Base-by-base conservation (phyloP, 2,797 vertebrate genomes). In the Propithecus perrieri region DNA sequence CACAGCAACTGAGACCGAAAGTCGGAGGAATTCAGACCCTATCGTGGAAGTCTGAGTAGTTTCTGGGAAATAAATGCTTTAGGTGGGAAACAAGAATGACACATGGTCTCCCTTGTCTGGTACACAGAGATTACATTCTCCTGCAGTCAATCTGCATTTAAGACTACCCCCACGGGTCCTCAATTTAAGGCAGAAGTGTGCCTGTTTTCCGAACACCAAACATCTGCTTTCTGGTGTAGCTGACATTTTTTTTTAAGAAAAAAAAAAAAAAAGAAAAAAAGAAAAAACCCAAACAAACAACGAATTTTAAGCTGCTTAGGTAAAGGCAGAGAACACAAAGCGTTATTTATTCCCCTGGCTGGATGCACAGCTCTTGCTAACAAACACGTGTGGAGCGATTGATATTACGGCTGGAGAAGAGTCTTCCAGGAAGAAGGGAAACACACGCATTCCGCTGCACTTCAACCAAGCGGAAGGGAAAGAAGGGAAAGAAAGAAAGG, bases 301-400 rank as follows among this genome's bases (percentile, higher is more conserved):
- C 41, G 87, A 50, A 85, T 96, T 95, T 95, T 88, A 81, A 94
- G 83, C 61, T 57, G 92, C 85, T 93, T 46, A 87, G 91, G 95
- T 92, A 90, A 83, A 96, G 90, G 93, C 80, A 83, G 81, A 2
- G 72, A 85, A 89, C 11, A 69, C 30, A 13, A 79, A 78, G 69
- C 33, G 22, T 87, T 85, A 93, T 67, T 95, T 92, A 87, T 81
- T 80, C 89, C 38, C 59, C 46, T 63, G 74, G 91, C 89, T 87
- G 43, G 83, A 43, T 35, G 65, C n/a, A 9, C 14, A 0, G 38
- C 1, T 5, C 94, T 33, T 7, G 22, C 67, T 43, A 65, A 69
- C 89, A 63, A 46, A 84, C 71, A 57, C 43, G 17, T 3, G 6
- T 10, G 59, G 75, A 13, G 35, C 0, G n/a, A 35, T 50, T 79